Percentiles rank a stretch among this genome's conserved stretches.
phyloP scores from a whole-genome alignment of 1,140 invertebrate genomes.

The Leptinotarsa undecemlineata region DNA sequence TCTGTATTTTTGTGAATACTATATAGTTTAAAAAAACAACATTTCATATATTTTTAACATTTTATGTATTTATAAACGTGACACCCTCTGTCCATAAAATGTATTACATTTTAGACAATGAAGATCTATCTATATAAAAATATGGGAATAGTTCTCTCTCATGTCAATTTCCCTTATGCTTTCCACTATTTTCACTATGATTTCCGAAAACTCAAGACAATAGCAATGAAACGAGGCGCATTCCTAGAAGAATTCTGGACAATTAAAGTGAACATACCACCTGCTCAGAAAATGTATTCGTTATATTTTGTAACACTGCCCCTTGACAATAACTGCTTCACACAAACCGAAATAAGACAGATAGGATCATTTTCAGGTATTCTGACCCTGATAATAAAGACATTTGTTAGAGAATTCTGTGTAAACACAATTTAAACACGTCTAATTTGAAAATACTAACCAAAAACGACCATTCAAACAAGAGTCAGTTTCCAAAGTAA shows the following conservation, averaged over 20 bases:
- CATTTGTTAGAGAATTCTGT: conserved; percentile 38
- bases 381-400: conserved; percentile 35
- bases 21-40: too few relatives aligned
- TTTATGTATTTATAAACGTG: too few relatives aligned
- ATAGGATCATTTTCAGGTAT: conserved; percentile 39
- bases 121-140: too few relatives aligned
- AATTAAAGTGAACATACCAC: conserved; percentile 17
- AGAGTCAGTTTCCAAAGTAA: conserved; percentile 23
- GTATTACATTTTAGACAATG: too few relatives aligned
- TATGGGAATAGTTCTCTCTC: too few relatives aligned
- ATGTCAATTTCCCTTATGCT: background rate
- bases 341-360: conserved; percentile 20
- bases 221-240: background rate
- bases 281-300: conserved; percentile 19
- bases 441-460: conserved; percentile 41
- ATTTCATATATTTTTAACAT: too few relatives aligned
- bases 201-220: background rate
- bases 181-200: background rate
- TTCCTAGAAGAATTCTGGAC: conserved; percentile 11
- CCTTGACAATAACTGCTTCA: conserved; percentile 16
- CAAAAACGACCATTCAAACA: conserved; percentile 33
- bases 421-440: conserved; percentile 40
- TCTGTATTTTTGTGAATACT: too few relatives aligned
- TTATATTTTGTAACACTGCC: conserved; percentile 12
- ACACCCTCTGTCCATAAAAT: too few relatives aligned